Conservation (phyloP, 2,888 invertebrate species). For the Sclerodermus sp. region DNA sequence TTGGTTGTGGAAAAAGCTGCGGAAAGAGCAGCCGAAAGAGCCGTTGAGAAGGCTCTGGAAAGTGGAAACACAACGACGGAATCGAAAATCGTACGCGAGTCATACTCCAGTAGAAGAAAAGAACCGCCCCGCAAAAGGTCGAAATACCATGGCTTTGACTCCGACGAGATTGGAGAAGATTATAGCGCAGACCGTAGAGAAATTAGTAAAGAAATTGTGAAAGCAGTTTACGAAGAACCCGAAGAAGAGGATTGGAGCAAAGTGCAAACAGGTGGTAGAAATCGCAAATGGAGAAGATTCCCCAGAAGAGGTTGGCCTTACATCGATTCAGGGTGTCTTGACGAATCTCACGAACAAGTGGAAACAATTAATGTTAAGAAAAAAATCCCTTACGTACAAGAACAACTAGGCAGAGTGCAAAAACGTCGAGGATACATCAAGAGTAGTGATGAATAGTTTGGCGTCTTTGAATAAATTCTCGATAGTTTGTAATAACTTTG, state of each 20-base stretch:
- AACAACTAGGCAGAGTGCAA: not conserved
- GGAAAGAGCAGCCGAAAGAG: slow-evolving; percentile 49
- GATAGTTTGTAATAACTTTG: too few relatives aligned
- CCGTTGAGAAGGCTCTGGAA: slow-evolving; percentile 50
- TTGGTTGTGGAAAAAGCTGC: slow-evolving; percentile 51
- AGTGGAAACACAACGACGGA: slow-evolving; percentile 45
- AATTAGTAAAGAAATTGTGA: not conserved
- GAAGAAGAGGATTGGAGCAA: slow-evolving; percentile 20
- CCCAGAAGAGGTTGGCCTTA: slow-evolving; percentile 11
- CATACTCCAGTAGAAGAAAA: slow-evolving; percentile 39
- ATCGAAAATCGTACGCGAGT: slow-evolving; percentile 43
- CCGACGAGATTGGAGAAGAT: not conserved
- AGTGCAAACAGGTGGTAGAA: not conserved
- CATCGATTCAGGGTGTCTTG: slow-evolving; percentile 1
- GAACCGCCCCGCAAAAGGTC: slow-evolving; percentile 8
- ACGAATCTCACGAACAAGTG: slow-evolving; percentile 14
- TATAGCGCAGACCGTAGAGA: slow-evolving; percentile 1
- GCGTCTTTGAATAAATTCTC: too few relatives aligned
- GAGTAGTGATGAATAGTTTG: too few relatives aligned
- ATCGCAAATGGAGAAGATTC: slow-evolving; percentile 9
- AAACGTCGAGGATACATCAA: not conserved
- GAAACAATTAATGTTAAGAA: slow-evolving; percentile 1
- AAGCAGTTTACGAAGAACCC: not conserved
- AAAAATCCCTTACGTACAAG: slow-evolving; percentile 30
- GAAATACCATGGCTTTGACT: not conserved